A percentile compares a stretch with the other conserved stretches of the same genome.
These are phyloP conservation scores for Cyclina sinensis DNA, from an alignment of 1,140 invertebrate species.

Conservation along the genomic window DNA sequence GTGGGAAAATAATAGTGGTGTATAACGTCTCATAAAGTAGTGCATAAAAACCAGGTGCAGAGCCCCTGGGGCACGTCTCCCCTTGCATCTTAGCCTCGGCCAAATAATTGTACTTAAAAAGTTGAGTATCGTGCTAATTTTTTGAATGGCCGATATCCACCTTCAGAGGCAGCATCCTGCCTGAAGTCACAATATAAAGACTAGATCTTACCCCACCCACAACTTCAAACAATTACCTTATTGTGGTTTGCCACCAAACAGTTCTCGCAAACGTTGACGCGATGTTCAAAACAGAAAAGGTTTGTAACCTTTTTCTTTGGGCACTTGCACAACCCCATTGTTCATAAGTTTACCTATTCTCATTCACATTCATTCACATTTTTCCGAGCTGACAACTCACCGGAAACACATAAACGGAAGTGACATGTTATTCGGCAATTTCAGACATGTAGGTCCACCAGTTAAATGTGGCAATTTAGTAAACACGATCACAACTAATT, in stretches of 20 bases:
- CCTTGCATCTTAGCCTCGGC: too few species aligned
- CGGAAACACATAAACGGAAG: conserved; percentile 51
- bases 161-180: too few species aligned
- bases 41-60: too few species aligned
- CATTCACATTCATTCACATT: conserved; percentile 9
- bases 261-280: conserved; percentile 99
- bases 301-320: conserved; percentile 98
- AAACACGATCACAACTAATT: not conserved
- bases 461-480: not conserved
- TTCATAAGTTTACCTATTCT: not conserved
- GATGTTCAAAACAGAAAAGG: conserved; percentile 99
- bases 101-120: too few species aligned
- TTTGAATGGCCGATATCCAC: too few species aligned
- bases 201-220: not conserved
- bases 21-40: too few species aligned
- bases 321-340: conserved; percentile 99
- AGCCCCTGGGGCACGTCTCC: too few species aligned
- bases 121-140: too few species aligned
- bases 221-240: conserved; percentile 51
- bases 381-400: conserved; percentile 64
- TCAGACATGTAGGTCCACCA: not conserved
- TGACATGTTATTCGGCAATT: conserved; percentile 12
- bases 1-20: too few species aligned
- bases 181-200: too few species aligned
- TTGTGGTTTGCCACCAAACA: conserved; percentile 97